A percentile compares a stretch with the other conserved stretches of the same genome.
phyloP scores from a whole-genome alignment of 92 coral and sea anemone species.

The Palythoa grandiflora region DNA sequence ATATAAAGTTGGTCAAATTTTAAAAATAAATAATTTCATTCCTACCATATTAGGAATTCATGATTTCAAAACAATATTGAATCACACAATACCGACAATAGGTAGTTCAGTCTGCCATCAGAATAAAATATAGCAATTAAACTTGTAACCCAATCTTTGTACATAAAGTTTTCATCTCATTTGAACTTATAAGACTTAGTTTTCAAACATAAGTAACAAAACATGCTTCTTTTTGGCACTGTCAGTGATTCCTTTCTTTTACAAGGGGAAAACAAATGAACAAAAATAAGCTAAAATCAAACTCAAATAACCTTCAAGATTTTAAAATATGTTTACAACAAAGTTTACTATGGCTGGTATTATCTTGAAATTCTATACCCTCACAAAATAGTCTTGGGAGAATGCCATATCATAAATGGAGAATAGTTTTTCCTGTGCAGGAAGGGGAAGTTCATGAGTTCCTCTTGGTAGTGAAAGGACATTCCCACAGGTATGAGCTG shows the following conservation, averaged over 20 bases:
- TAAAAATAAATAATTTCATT: too few species aligned
- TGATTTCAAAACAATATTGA: too few species aligned
- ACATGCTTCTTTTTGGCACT: background rate
- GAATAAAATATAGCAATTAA: too few species aligned
- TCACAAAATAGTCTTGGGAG: background rate
- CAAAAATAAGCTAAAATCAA: background rate
- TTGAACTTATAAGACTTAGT: too few species aligned
- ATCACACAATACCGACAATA: too few species aligned
- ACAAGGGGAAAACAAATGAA: background rate
- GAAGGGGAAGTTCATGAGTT: background rate
- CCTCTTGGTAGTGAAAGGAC: background rate
- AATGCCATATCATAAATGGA: background rate
- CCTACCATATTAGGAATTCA: too few species aligned
- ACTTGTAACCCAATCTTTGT: too few species aligned
- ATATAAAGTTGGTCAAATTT: too few species aligned
- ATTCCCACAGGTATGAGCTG: slow-evolving; percentile 7
- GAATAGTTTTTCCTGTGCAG: background rate
- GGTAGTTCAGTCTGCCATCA: too few species aligned
- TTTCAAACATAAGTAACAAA: background rate
- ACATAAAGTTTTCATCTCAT: too few species aligned
- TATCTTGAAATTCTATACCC: background rate
- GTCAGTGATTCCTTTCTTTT: background rate
- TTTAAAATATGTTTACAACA: background rate
- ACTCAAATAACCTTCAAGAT: background rate
- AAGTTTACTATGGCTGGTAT: background rate